phyloP scores from a whole-genome alignment of 2,888 invertebrate species.

The Lacanobia oleracea region DNA sequence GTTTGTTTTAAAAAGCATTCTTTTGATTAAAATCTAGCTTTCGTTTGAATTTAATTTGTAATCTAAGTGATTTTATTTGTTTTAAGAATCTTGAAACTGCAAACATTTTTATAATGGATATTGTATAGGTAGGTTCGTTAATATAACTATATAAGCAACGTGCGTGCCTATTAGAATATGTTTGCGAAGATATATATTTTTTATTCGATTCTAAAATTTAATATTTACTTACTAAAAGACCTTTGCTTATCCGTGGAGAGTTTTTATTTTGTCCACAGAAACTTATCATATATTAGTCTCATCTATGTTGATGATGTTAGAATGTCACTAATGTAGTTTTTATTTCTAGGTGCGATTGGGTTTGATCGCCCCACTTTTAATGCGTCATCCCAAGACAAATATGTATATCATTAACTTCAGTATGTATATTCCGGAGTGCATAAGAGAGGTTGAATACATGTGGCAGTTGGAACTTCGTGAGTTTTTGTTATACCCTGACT shows the following conservation, averaged over 20 bases:
- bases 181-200: neutral
- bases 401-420: constrained; percentile 94
- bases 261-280: neutral
- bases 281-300: neutral
- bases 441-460: constrained; percentile 95
- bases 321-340: neutral
- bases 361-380: constrained; percentile 93
- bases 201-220: too few relatives aligned
- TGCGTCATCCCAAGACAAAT: constrained; percentile 92
- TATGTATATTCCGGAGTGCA: constrained; percentile 93
- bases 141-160: neutral
- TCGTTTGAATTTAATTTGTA: neutral
- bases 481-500: constrained; percentile 50
- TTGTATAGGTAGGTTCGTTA: too few relatives aligned
- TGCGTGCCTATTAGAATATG: neutral
- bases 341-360: constrained; percentile 91
- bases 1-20: too few relatives aligned
- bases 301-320: neutral
- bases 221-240: neutral
- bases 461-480: constrained; percentile 93
- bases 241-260: neutral
- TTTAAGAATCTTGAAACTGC: too few relatives aligned
- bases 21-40: neutral
- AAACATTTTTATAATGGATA: too few relatives aligned
- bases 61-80: neutral